Percentiles rank a stretch among this genome's conserved stretches.
Evolutionary conservation across 2,888 invertebrate genomes (phyloP).

Genomic region (Macrophya annulata): DNA sequence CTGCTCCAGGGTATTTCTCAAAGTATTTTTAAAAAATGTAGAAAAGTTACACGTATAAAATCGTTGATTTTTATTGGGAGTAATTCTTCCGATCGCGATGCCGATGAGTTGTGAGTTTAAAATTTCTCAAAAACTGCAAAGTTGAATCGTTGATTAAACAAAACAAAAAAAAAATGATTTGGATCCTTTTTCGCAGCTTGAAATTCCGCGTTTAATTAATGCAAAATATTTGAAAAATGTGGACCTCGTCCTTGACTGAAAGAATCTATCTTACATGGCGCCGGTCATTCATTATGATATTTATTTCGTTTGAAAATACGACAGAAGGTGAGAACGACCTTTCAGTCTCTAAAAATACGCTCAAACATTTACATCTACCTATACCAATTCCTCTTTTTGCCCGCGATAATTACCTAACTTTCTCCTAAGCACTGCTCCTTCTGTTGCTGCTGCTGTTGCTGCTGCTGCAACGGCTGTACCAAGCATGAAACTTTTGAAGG

Average conservation of each 20-base stretch:
- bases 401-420: constrained; percentile 54
- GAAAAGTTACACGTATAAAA: not conserved
- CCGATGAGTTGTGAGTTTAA: not conserved
- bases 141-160: too few species aligned
- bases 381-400: constrained; percentile 50
- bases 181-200: not conserved
- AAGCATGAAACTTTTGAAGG: constrained; percentile 45
- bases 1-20: not conserved
- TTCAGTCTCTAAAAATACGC: constrained; percentile 22
- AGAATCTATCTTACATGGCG: not conserved
- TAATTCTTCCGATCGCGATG: not conserved
- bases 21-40: not conserved
- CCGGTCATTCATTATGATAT: not conserved
- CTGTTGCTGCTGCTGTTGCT: not conserved
- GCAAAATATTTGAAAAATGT: not conserved
- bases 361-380: constrained; percentile 31
- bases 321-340: constrained; percentile 42
- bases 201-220: not conserved
- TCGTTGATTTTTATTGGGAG: not conserved
- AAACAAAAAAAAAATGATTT: not conserved
- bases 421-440: constrained; percentile 35
- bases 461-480: not conserved
- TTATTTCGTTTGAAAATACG: not conserved
- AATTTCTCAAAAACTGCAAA: not conserved
- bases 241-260: not conserved